Evolutionary conservation across 2,797 vertebrate species (phyloP).

Genomic region (Arnoldichthys spilopterus): DNA sequence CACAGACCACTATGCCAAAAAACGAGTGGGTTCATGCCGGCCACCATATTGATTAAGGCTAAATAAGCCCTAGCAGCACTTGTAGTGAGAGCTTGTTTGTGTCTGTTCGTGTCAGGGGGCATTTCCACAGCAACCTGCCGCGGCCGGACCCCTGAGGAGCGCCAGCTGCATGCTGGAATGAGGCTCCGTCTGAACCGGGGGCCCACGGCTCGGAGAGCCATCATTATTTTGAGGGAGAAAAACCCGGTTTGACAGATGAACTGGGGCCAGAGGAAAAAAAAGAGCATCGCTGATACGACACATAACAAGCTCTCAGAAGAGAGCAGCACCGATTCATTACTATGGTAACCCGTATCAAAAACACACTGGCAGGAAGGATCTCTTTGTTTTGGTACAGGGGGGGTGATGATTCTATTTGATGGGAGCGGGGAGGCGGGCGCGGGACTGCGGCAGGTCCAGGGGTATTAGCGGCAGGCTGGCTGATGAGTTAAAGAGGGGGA

Average conservation of each 20-base stretch:
- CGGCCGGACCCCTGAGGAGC: slow-evolving; percentile 63
- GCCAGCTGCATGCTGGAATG: slow-evolving; percentile 69
- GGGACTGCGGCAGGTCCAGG: slow-evolving; percentile 69
- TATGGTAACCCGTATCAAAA: slow-evolving; percentile 94
- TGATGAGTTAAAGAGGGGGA: slow-evolving; percentile 72
- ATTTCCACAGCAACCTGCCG: slow-evolving; percentile 70
- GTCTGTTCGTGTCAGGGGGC: slow-evolving; percentile 69
- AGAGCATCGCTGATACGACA: slow-evolving; percentile 90
- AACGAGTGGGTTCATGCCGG: slow-evolving; percentile 35
- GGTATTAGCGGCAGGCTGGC: slow-evolving; percentile 71
- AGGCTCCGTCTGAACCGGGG: slow-evolving; percentile 81
- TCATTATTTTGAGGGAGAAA: slow-evolving; percentile 99
- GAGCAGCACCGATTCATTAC: slow-evolving; percentile 90
- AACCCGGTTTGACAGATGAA: slow-evolving; percentile 99
- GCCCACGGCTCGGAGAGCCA: slow-evolving; percentile 89
- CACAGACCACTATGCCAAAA: slow-evolving; percentile 3
- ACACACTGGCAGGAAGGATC: slow-evolving; percentile 92
- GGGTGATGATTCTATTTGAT: slow-evolving; percentile 96
- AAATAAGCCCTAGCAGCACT: slow-evolving; percentile 65
- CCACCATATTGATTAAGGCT: slow-evolving; percentile 59
- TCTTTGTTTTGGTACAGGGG: slow-evolving; percentile 93
- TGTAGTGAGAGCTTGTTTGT: slow-evolving; percentile 73
- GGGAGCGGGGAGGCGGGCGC: slow-evolving; percentile 83
- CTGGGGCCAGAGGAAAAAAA: slow-evolving; percentile 76
- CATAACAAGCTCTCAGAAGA: slow-evolving; percentile 99